Evolutionary conservation across 2,797 vertebrate genomes (phyloP).

Genomic region (Microtus californicus): DNA sequence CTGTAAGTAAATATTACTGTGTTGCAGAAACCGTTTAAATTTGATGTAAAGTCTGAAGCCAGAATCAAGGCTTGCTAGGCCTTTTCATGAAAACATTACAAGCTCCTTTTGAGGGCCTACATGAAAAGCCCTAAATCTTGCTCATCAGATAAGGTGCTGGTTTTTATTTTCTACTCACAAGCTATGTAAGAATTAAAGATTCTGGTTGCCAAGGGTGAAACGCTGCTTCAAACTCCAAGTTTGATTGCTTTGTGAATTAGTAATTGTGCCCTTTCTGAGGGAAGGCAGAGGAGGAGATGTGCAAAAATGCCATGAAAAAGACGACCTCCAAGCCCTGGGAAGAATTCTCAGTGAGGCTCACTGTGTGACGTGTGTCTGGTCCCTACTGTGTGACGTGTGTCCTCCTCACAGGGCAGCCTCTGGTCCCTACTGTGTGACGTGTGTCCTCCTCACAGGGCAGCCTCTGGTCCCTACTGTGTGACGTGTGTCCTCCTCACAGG

Average conservation of each 20-base stretch:
- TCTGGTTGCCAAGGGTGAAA: conserved; percentile 84
- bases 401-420: conserved; percentile 73
- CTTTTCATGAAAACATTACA: background rate
- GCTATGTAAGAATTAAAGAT: conserved; percentile 80
- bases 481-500: conserved; percentile 74
- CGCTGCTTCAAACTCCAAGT: conserved; percentile 78
- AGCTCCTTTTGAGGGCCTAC: conserved; percentile 32
- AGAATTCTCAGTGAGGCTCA: conserved; percentile 77
- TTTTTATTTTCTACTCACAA: conserved; percentile 76
- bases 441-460: conserved; percentile 74
- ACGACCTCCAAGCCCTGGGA: conserved; percentile 51
- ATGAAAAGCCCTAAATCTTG: conserved; percentile 52
- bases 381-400: too few relatives aligned
- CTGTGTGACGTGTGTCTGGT: conserved; percentile 70
- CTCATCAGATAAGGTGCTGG: conserved; percentile 72
- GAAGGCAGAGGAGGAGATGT: conserved; percentile 81
- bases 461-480: too few relatives aligned
- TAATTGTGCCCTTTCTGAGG: conserved; percentile 81
- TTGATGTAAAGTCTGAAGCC: background rate
- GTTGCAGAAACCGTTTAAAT: conserved; percentile 16
- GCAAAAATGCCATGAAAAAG: conserved; percentile 74
- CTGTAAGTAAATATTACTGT: conserved; percentile 43
- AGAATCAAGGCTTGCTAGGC: background rate
- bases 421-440: too few relatives aligned
- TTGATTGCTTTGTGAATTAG: conserved; percentile 81